Percentiles rank a stretch among this genome's conserved stretches.
phyloP scores from a whole-genome alignment of 2,888 invertebrate genomes.

The Zele albiditarsus region DNA sequence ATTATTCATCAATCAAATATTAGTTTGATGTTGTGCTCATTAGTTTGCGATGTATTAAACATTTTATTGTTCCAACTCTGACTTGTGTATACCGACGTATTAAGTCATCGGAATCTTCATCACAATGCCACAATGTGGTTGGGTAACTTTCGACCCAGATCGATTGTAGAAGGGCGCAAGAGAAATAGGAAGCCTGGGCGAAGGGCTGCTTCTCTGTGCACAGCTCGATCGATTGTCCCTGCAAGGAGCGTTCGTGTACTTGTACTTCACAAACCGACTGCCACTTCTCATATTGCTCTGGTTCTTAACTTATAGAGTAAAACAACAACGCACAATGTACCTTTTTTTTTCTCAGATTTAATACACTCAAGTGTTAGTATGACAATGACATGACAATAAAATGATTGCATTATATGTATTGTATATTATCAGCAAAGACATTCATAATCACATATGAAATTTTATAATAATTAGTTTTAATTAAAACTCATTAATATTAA shows the following conservation, averaged over 20 bases:
- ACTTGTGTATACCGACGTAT: not conserved
- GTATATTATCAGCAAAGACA: too few relatives aligned
- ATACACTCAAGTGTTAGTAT: too few relatives aligned
- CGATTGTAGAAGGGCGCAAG: constrained; percentile 39
- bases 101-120: too few relatives aligned
- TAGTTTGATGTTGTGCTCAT: too few relatives aligned
- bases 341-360: constrained; percentile 4
- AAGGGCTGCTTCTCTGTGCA: constrained; percentile 34
- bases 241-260: constrained; percentile 50
- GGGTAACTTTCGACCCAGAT: constrained; percentile 48
- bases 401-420: too few relatives aligned
- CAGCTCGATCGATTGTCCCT: constrained; percentile 60
- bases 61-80: not conserved
- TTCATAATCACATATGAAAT: too few relatives aligned
- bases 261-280: constrained; percentile 40
- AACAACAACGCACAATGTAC: constrained; percentile 26
- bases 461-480: too few relatives aligned
- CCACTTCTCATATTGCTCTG: not conserved
- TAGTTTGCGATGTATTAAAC: too few relatives aligned
- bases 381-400: too few relatives aligned
- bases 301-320: constrained; percentile 7
- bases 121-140: constrained; percentile 28
- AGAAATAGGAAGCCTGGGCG: constrained; percentile 35
- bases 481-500: not conserved
- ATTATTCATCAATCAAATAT: too few relatives aligned